Evolutionary conservation across 1,140 invertebrate species (phyloP).

Genomic region (Cydia fagiglandana): DNA sequence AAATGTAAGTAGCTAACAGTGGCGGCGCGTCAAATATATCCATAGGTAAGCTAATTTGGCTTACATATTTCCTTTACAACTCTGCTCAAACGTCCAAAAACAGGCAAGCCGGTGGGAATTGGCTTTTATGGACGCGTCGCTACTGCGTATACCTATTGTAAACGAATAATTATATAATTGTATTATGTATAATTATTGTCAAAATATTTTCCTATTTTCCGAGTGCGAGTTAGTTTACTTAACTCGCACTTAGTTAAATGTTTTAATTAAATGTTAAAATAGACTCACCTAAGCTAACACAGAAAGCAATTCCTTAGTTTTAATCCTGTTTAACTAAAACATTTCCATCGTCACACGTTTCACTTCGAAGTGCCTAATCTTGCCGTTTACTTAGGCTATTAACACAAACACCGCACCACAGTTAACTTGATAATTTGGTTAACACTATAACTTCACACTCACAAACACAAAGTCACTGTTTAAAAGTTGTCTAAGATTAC

Average conservation of each 20-base stretch:
- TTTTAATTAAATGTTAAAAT: background rate
- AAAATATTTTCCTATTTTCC: background rate
- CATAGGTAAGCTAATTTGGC: no score
- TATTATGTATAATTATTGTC: background rate
- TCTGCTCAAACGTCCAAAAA: no score
- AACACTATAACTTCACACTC: conserved; percentile 21
- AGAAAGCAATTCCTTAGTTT: conserved; percentile 6
- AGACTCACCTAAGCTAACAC: conserved; percentile 8
- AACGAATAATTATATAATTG: no score
- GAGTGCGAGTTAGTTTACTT: no score
- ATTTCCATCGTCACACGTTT: conserved; percentile 11
- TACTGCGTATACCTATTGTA: no score
- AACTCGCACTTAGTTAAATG: background rate
- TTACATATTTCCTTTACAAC: no score
- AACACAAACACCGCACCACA: conserved; percentile 21
- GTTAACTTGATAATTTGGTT: conserved; percentile 28
- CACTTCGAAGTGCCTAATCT: conserved; percentile 19
- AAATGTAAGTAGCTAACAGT: no score
- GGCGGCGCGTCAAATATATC: no score
- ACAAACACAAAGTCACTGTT: conserved; percentile 10
- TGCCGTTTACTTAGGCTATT: conserved; percentile 25
- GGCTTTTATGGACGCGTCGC: no score
- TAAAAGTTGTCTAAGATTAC: background rate
- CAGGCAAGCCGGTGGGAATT: no score
- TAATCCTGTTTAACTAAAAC: conserved; percentile 10